Evolutionary conservation across 2,888 invertebrate species (phyloP), one percentile per base, ranked within the genome.

Genomic region (Dascillus cervinus): DNA sequence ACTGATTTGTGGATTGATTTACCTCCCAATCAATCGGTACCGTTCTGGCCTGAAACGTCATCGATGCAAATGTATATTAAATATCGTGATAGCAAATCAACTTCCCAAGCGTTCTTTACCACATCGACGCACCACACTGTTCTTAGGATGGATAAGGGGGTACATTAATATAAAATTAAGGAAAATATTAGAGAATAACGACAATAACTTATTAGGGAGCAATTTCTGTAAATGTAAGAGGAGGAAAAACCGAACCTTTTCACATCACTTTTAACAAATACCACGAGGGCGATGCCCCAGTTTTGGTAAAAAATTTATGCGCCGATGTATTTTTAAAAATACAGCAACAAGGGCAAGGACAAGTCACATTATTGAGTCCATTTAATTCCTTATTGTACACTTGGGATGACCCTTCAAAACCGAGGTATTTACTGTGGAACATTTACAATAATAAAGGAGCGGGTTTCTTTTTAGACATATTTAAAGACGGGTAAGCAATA

Each of bases 1-100:
- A 83, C 85, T 0, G 88, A 88, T 62, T 66, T 88, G 5, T 88
- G 87, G 88, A 73, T 81, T 28, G 87, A 87, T 64, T 64, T 87
- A 10, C 64, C 72, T 1, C 76, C 82, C 0, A 71, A 72, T 37
- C 79, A 83, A 61, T 81, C 79, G 47, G 63, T 76, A 9, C 72
- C 84, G 4, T 87, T 84, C 62, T 88, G 86, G 86, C 88, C 87
- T 0, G 81, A 80, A 49, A 86, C 86, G 0, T 79, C 82, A 39
- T 79, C 81, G 1, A 81, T 84, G 80, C 74, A 73, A 44, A 82
- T 88, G 81, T 81, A 80, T 49, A 79, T 85, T 47, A 85, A 86
- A 62, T 79, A 77, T 59, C 67, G 81, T 29, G 82, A 84, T 50
- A 84, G 85, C 36, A 77, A 78, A 36, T 65, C 82, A 3, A 77